These are phyloP conservation scores for Gorsachius goisagi DNA, from an alignment of 2,113 vertebrate genomes.

Conservation along the genomic window DNA sequence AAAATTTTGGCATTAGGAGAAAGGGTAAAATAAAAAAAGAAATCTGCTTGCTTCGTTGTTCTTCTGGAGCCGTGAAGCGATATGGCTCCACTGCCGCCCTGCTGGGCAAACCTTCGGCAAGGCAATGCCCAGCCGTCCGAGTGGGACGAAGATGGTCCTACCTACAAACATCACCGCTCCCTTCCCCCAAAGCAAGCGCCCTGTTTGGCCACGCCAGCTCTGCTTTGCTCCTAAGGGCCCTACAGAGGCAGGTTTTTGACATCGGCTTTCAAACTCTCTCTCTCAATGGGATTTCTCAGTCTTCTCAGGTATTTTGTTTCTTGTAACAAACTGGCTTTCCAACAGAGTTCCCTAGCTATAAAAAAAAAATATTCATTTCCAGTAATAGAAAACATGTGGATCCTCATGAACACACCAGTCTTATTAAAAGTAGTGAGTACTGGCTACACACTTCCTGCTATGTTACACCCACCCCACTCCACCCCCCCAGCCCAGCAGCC, in stretches of 20 bases:
- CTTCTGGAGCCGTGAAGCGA: neutral
- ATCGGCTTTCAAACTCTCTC: neutral
- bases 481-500: neutral
- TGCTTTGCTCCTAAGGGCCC: neutral
- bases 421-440: neutral
- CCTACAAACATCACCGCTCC: neutral
- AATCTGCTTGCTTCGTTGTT: neutral
- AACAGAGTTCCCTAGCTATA: neutral
- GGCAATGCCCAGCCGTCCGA: accelerated
- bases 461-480: accelerated
- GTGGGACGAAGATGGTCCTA: accelerated
- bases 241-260: neutral
- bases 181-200: neutral
- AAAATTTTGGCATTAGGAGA: neutral
- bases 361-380: neutral
- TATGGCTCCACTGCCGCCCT: neutral
- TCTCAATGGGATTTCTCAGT: neutral
- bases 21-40: no score
- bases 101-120: neutral
- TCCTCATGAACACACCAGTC: neutral
- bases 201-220: neutral
- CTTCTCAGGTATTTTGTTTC: neutral
- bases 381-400: neutral
- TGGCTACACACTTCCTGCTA: neutral
- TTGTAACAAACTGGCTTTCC: neutral